A percentile compares a stretch with the other conserved stretches of the same genome.
Evolutionary conservation across 1,140 invertebrate species (phyloP).

Genomic region (Drosophila teissieri): DNA sequence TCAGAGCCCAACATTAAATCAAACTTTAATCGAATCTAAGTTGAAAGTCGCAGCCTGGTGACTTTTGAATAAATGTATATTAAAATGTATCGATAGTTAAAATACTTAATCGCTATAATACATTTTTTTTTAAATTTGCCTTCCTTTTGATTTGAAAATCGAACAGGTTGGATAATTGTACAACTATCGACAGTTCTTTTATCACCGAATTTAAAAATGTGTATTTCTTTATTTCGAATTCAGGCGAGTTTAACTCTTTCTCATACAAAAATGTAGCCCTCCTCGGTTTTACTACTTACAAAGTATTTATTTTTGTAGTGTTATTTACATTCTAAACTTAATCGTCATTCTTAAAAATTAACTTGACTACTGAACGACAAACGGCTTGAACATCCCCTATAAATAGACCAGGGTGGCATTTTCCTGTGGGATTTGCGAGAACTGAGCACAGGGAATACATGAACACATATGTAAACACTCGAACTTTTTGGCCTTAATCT

Average conservation of each 20-base stretch:
- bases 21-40: not conserved
- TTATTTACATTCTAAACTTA: slow-evolving; percentile 5
- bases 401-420: not conserved
- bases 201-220: too few species aligned
- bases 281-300: not conserved
- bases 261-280: too few species aligned
- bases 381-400: not conserved
- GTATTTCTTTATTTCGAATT: too few species aligned
- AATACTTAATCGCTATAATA: too few species aligned
- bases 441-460: not conserved
- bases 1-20: not conserved
- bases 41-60: not conserved
- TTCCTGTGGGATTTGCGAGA: not conserved
- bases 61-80: not conserved
- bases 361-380: not conserved
- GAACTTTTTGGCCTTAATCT: not conserved
- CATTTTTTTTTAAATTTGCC: too few species aligned
- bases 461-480: not conserved
- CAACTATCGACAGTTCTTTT: too few species aligned
- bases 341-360: not conserved
- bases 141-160: too few species aligned
- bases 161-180: too few species aligned
- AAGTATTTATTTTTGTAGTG: not conserved
- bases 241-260: too few species aligned
- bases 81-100: not conserved